phyloP scores from a whole-genome alignment of 2,113 vertebrate genomes.

The Phasianus colchicus region DNA sequence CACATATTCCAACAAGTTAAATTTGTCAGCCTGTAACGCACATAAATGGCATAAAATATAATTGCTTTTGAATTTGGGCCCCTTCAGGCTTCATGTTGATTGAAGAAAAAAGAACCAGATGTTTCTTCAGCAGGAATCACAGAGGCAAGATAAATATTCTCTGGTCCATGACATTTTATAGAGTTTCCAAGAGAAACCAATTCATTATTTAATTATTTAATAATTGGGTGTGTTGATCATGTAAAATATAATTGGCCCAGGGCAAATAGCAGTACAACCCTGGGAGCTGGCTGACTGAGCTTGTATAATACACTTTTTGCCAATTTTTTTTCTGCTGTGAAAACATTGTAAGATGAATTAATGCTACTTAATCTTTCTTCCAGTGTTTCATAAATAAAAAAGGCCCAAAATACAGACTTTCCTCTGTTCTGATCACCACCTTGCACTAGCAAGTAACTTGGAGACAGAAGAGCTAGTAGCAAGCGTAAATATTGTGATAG shows the following conservation, averaged over 20 bases:
- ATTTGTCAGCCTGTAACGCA: constrained; percentile 78
- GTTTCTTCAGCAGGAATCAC: constrained; percentile 75
- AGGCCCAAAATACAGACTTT: constrained; percentile 11
- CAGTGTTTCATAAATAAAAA: constrained; percentile 70
- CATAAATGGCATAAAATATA: constrained; percentile 82
- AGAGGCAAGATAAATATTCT: constrained; percentile 77
- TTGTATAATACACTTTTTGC: constrained; percentile 59
- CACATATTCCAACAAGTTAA: constrained; percentile 79
- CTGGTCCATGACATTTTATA: constrained; percentile 68
- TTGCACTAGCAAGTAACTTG: constrained; percentile 44
- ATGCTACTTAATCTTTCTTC: constrained; percentile 63
- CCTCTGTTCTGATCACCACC: constrained; percentile 41
- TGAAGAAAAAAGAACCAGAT: constrained; percentile 83
- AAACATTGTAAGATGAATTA: constrained; percentile 73
- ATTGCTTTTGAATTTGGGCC: constrained; percentile 79
- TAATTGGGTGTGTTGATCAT: constrained; percentile 73
- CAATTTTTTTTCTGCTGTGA: constrained; percentile 64
- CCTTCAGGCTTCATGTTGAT: constrained; percentile 78
- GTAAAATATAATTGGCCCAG: constrained; percentile 77
- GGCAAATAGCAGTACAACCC: constrained; percentile 64
- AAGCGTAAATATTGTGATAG: constrained; percentile 73
- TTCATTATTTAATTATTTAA: constrained; percentile 82
- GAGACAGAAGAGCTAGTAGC: constrained; percentile 56
- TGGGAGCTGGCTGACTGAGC: constrained; percentile 66
- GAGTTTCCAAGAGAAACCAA: constrained; percentile 76